Percentiles rank a stretch among this genome's conserved stretches.
Evolutionary conservation across 2,113 vertebrate genomes (phyloP).

Genomic region (Tor tambroides): DNA sequence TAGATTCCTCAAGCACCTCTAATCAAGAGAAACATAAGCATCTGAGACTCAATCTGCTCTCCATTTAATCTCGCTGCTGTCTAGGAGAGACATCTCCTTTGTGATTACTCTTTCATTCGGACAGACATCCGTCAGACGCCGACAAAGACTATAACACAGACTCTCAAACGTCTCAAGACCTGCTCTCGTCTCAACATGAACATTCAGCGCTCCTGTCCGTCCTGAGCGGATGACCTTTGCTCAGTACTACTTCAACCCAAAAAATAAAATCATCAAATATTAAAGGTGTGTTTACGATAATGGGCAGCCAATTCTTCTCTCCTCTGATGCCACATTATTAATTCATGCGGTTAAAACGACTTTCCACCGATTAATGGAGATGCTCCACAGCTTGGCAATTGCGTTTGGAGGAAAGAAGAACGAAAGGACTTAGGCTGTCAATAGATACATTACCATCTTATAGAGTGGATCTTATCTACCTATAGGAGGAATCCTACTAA

Average conservation of each 20-base stretch:
- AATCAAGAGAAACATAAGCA: background rate
- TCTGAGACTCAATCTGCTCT: background rate
- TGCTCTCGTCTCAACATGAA: background rate
- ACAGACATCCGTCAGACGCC: too few species aligned
- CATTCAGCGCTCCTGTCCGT: constrained; percentile 16
- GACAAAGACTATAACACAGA: too few species aligned
- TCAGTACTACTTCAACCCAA: constrained; percentile 76
- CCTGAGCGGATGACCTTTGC: constrained; percentile 63
- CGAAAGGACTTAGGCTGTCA: constrained; percentile 65
- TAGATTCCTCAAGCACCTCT: too few species aligned
- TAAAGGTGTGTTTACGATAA: constrained; percentile 83
- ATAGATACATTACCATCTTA: constrained; percentile 71
- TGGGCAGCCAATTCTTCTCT: constrained; percentile 75
- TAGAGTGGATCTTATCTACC: constrained; percentile 74
- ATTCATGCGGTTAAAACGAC: constrained; percentile 86
- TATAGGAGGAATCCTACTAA: constrained; percentile 64
- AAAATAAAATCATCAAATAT: constrained; percentile 77
- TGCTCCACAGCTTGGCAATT: constrained; percentile 63
- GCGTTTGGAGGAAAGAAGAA: constrained; percentile 70
- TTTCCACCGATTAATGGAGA: constrained; percentile 83
- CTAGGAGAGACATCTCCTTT: background rate
- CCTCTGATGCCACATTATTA: constrained; percentile 79
- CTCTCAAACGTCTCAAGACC: background rate
- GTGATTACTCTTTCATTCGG: too few species aligned
- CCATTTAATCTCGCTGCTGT: background rate